Conservation (phyloP, 30 jellyfish, hydroid and myxozoan genomes). For the Cassiopea xamachana region DNA sequence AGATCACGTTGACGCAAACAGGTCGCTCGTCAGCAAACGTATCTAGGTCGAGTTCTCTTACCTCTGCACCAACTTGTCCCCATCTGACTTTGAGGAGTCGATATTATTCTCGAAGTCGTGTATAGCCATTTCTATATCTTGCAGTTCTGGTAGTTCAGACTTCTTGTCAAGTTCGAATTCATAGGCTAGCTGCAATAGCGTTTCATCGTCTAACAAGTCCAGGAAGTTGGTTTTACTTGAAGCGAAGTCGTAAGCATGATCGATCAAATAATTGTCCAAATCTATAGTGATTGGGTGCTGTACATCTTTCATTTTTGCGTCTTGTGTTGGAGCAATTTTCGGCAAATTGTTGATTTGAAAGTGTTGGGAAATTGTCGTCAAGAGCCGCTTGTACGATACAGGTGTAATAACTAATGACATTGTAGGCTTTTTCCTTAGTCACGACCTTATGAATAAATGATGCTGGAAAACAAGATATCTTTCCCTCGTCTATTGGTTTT, state of each 20-base stretch:
- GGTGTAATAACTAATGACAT: constrained; percentile 77
- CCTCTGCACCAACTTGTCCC: constrained; percentile 62
- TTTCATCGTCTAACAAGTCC: constrained; percentile 73
- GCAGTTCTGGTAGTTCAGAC: constrained; percentile 71
- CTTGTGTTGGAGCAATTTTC: constrained; percentile 31
- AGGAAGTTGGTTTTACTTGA: constrained; percentile 69
- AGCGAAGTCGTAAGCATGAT: constrained; percentile 56
- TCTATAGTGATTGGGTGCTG: constrained; percentile 27
- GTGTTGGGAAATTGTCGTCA: constrained; percentile 67
- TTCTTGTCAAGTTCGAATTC: constrained; percentile 70
- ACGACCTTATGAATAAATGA: constrained; percentile 52
- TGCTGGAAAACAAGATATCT: constrained; percentile 55
- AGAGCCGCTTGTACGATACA: constrained; percentile 68
- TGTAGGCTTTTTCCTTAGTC: constrained; percentile 18
- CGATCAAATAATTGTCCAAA: constrained; percentile 51
- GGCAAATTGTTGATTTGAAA: constrained; percentile 18
- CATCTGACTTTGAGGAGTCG: constrained; percentile 2
- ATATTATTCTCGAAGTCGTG: constrained; percentile 1
- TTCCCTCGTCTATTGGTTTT: constrained; percentile 23
- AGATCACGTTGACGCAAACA: background rate
- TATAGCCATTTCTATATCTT: constrained; percentile 66
- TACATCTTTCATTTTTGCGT: constrained; percentile 55
- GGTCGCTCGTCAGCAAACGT: background rate
- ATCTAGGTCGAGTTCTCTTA: background rate
- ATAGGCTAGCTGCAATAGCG: constrained; percentile 66